Base-by-base conservation (phyloP, 2,797 vertebrate species). In the Zenarchopterus dispar region DNA sequence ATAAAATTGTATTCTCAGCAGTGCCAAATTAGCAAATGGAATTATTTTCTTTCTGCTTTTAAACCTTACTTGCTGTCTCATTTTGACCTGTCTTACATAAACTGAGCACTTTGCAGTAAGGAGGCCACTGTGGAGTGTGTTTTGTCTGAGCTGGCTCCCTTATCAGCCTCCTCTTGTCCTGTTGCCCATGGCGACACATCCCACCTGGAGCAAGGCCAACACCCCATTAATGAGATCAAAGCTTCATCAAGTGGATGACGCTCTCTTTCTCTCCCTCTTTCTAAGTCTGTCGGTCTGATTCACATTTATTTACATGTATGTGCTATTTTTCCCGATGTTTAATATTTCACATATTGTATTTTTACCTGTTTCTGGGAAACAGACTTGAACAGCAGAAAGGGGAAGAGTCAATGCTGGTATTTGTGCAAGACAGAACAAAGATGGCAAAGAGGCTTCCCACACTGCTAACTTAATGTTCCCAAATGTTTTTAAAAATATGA, bases 151-250 rank as follows among this genome's bases (percentile, higher is more conserved):
- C 72, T 64, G 54, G 52, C 39, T 62, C 62, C 55, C 83, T 86
- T 88, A 89, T 92, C 85, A 81, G 70, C 51, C 76, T 85, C 77
- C 61, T 69, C 81, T 84, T 80, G 86, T 90, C 75, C 76, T 1
- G 87, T 90, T 91, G 85, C 81, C 85, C 75, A 24, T 80, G 82
- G 73, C 33, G 54, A 91, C 87, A 85, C 78, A 82, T 87, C 87
- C 82, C 75, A 86, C 73, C 84, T 92, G 87, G 90, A 87, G 69
- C 2, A 33, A 67, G 55, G 84, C 89, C 86, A 90, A 76, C 64
- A 81, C 65, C 82, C 86, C 85, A 91, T 92, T 92, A 89, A 85
- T 66, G 70, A 88, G 86, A 91, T 92, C 81, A 92, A 90, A 92
- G 90, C 82, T 61, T 55, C 51, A 44, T 48, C 71, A 84, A 86